Percentiles rank a stretch among this genome's conserved stretches.
These are phyloP conservation scores for Eilema depressum DNA, from an alignment of 2,888 invertebrate genomes.

Conservation along the genomic window DNA sequence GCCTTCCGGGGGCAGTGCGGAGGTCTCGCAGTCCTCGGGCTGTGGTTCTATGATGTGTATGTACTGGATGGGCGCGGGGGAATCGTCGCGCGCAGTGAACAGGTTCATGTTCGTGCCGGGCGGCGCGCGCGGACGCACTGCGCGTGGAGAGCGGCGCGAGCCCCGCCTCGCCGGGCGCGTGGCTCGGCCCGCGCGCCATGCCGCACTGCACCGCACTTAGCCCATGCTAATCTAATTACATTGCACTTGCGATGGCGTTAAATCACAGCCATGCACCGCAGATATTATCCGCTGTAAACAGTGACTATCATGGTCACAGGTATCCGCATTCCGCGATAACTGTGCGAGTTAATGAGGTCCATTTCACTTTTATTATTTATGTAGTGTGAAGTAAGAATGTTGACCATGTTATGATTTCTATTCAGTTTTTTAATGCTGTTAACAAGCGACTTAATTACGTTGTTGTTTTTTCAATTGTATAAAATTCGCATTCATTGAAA, in stretches of 20 bases:
- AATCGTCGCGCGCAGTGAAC: conserved; percentile 65
- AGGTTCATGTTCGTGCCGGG: conserved; percentile 53
- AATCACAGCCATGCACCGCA: conserved; percentile 24
- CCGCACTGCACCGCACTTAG: conserved; percentile 20
- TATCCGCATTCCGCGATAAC: conserved; percentile 24
- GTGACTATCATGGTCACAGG: conserved; percentile 22
- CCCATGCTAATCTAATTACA: conserved; percentile 24
- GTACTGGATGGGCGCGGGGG: conserved; percentile 55
- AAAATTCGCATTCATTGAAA: neutral
- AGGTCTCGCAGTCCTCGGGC: conserved; percentile 64
- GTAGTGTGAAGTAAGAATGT: neutral
- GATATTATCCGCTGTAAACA: conserved; percentile 28
- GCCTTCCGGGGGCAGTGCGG: conserved; percentile 71
- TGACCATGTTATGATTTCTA: neutral
- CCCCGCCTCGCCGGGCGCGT: conserved; percentile 21
- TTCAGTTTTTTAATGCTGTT: neutral
- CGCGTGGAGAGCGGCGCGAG: conserved; percentile 22
- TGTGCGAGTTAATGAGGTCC: neutral
- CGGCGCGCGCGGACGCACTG: conserved; percentile 49
- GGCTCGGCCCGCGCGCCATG: conserved; percentile 27
- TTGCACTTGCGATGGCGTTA: conserved; percentile 19
- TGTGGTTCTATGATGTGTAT: conserved; percentile 73
- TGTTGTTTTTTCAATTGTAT: neutral
- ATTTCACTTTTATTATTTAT: neutral
- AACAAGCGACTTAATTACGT: neutral